Evolutionary conservation across 2,888 invertebrate species (phyloP), one percentile per base, ranked within the genome.

Genomic region (Tenthredo scrophulariae): DNA sequence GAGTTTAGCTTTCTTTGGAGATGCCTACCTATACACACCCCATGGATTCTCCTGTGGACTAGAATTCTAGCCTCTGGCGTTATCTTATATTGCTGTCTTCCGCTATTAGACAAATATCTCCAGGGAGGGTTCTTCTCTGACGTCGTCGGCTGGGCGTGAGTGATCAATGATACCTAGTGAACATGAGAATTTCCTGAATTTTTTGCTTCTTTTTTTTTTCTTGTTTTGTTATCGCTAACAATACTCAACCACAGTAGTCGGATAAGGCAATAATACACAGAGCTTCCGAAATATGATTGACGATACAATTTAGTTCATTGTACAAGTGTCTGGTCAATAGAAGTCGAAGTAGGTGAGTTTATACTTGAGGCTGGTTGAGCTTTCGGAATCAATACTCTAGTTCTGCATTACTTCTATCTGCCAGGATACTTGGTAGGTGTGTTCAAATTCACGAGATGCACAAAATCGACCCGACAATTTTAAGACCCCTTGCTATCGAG

Each of bases 41-140:
- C 26, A n/a, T 50, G 50, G 29, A 50, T 54, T 50, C 77, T 50
- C 29, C 15, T 54, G 77, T 54, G 22, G 29, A 77, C 50, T 62
- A 22, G 40, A 80, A 58, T 80, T 80, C 62, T 22, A 62, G 33
- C 79, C 79, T 62, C 50, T 26, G 58, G 79, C 77, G 29, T 33
- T 77, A 46, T 77, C 74, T 22, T 74, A 74, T 74, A 74, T 74
- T 22, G 26, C 77, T 54, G 54, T 50, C 50, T 77, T 77, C 77
- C 54, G 77, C 77, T 77, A 77, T 77, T 77, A 77, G 54, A 77
- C 18, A 77, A 77, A 77, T 77, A 77, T 50, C 77, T 77, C 77
- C n/a, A 50, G 50, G 77, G 77, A n/a, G 29, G 29, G 50, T 18
- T 40, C 33, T 77, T 29, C 29, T 26, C 15, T 50, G 29, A 46